Evolutionary conservation across 2,113 vertebrate species (phyloP), one percentile per base, ranked within the genome.

Genomic region (Heloderma charlesbogerti): DNA sequence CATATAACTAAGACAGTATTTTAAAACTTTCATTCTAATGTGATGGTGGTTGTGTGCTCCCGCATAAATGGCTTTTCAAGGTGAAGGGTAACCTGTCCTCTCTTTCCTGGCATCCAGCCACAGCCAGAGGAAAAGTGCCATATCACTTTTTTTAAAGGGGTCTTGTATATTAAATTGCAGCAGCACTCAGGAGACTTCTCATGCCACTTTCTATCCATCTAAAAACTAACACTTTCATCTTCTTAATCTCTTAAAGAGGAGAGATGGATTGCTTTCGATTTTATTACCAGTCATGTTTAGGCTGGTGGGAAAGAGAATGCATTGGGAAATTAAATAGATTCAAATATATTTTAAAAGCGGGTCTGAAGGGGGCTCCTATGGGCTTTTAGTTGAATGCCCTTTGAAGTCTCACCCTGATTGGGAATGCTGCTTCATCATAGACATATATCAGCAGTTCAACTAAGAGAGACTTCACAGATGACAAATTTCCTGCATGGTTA

Each of bases 31-130:
- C 63, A 43, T 51, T 79, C 37, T 29, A 79, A 37, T 37, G 12
- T 86, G 82, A 60, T 72, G 77, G 18, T 54, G 40, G 74, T 51
- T 12, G 48, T 84, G 27, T 71, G n/a, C 78, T 86, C 25, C 74
- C 79, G 63, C 80, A 79, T 54, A 69, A 90, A 90, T 86, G 45
- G 82, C 34, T 85, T 79, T 40, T 90, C 81, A n/a, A 71, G 74
- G 4, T 81, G 15, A 25, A 69, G 20, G 8, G 12, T 69, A 29
- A 7, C 51, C 29, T 75, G 25, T 75, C 77, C 18, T 86, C 22
- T 15, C 1, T 72, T 91, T 29, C 67, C 77, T 2, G 6, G 57
- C 78, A 27, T 18, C 1, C 89, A n/a, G 54, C 57, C 80, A 67
- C n/a, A 10, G 0, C 71, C 72, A 79, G 7, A 16, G 5, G 4